Percentiles rank a stretch among this genome's conserved stretches.
These are phyloP conservation scores for Drosophila quinaria DNA, from an alignment of 2,888 invertebrate species.

Conservation along the genomic window DNA sequence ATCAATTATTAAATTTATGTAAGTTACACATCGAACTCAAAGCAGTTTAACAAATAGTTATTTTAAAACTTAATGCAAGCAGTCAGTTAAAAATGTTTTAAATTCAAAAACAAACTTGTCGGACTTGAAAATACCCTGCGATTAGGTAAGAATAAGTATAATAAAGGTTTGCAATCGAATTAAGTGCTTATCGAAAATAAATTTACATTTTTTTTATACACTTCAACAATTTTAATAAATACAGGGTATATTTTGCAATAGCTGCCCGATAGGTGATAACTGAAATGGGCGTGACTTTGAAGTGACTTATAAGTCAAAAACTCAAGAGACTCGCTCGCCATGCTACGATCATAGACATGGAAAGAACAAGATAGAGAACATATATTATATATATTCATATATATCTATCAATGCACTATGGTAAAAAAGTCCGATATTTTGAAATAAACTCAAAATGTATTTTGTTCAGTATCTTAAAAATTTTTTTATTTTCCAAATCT, in stretches of 20 bases:
- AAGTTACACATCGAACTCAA: background rate
- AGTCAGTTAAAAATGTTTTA: background rate
- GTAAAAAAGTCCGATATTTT: too few species aligned
- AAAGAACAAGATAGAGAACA: background rate
- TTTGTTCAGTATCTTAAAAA: too few species aligned
- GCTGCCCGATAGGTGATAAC: background rate
- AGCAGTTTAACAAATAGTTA: background rate
- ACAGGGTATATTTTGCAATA: background rate
- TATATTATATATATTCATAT: background rate
- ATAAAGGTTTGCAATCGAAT: background rate
- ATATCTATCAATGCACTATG: background rate
- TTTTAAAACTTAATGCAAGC: background rate
- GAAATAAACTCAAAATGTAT: too few species aligned
- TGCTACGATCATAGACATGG: background rate
- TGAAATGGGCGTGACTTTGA: slow-evolving; percentile 10
- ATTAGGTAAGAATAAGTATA: background rate
- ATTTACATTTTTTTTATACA: too few species aligned
- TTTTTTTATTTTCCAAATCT: too few species aligned
- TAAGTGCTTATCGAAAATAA: too few species aligned
- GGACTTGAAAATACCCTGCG: slow-evolving; percentile 1
- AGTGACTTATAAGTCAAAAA: slow-evolving; percentile 14
- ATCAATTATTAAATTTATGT: background rate
- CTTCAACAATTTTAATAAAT: background rate
- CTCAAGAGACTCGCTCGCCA: slow-evolving; percentile 6
- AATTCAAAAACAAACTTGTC: background rate